Base-by-base conservation (phyloP, 2,113 vertebrate genomes). In the Erythrocebus patas region DNA sequence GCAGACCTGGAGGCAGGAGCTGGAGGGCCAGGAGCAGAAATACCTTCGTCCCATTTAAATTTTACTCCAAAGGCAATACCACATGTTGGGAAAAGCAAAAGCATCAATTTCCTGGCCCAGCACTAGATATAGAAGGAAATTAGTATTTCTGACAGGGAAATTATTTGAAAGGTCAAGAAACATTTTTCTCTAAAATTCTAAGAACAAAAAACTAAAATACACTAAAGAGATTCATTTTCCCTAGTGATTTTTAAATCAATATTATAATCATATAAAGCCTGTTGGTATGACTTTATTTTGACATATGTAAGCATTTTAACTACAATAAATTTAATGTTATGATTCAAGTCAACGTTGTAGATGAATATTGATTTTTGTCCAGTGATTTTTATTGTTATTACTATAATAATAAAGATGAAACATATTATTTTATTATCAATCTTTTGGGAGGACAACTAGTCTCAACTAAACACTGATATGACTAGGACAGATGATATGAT, bases 341-440 rank as follows among this genome's bases (percentile, higher is more conserved):
- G 97, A 96, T 98, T 98, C 97, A 99, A 98, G 99, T 99, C 98
- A 99, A 98, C 98, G 92, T 98, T 98, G 97, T 98, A 98, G 98
- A 99, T 98, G 80, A 96, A 98, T 97, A 98, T 95, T 99, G 99
- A 98, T 98, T 99, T 98, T 97, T 30, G 98, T 97, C 97, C 98
- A 97, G 98, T 98, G 98, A 98, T 93, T 98, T 98, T 98, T 98
- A 86, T 96, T 97, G 87, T 83, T 84, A 45, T 97, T 93, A 72
- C n/a, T 97, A 64, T 85, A 98, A 90, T 97, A 97, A 96, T 96
- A 84, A 97, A 98, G 83, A 96, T 83, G 78, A 95, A 93, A 95
- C 59, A 64, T 93, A 95, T 76, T 18, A 84, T 96, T 97, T 97
- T 95, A 97, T 93, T 93, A 94, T 85, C 40, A 89, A 91, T 95